Evolutionary conservation across 2,113 vertebrate species (phyloP).

Genomic region (Hoplias malabaricus): DNA sequence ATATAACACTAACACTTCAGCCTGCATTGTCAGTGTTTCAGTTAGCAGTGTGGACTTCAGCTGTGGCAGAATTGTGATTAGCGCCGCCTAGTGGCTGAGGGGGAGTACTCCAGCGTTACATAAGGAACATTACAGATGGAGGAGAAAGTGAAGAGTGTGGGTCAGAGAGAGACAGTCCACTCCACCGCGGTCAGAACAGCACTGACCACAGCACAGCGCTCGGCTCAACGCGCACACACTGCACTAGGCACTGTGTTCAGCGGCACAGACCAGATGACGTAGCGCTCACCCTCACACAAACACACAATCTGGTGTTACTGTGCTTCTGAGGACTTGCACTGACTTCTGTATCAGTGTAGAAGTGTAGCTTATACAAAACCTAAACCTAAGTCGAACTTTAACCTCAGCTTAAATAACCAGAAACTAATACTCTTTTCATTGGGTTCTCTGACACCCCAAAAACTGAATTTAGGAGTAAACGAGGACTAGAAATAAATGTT

Average conservation of each 20-base stretch:
- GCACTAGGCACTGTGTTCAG: neutral
- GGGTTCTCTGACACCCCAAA: no score
- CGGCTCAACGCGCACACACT: neutral
- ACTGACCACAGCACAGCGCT: neutral
- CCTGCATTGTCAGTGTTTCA: no score
- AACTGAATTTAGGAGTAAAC: no score
- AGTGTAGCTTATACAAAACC: no score
- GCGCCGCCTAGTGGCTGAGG: constrained; percentile 26
- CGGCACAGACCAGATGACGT: neutral
- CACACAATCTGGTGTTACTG: no score
- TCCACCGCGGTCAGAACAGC: neutral
- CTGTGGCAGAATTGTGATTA: neutral
- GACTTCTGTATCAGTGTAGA: no score
- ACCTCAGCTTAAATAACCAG: no score
- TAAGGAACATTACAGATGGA: constrained; percentile 56
- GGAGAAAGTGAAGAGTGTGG: constrained; percentile 21
- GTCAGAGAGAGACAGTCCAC: constrained; percentile 22
- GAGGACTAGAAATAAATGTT: no score
- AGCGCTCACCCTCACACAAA: neutral
- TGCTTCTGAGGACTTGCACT: no score
- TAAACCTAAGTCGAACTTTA: no score
- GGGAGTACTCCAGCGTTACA: constrained; percentile 64
- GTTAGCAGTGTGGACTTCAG: neutral
- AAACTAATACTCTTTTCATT: no score
- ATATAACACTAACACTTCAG: no score